Base-by-base conservation (phyloP, 2,888 invertebrate species). In the Dicranocentrus wangi region DNA sequence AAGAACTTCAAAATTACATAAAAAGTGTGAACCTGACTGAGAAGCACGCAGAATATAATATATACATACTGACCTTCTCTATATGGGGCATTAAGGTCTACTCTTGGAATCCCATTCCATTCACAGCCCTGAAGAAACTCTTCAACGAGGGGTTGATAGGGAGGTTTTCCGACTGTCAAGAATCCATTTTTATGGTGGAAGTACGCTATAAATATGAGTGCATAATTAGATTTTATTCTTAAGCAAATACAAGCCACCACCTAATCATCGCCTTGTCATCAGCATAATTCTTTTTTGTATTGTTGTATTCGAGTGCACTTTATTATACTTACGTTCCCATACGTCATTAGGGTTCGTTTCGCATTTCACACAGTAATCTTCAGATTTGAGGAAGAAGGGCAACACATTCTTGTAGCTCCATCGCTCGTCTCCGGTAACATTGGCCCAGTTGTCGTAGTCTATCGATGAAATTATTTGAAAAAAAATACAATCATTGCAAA, bases 51-150 rank as follows among this genome's bases (percentile, higher is more conserved):
- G 19, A 23, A n/a, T n/a, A n/a, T n/a, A n/a, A n/a, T n/a, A n/a
- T n/a, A n/a, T n/a, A n/a, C n/a, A n/a, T n/a, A n/a, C n/a, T n/a
- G n/a, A 85, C 86, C 85, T 85, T 85, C 81, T 43, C 39, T 51
- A 60, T 85, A 86, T 0, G 85, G 85, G 7, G 72, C 86, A 78
- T 86, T 86, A 71, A 86, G 82, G 76, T 85, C 86, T 28, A 83
- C 85, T 68, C 85, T 77, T 19, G 86, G 86, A 71, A 86, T 85
- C 17, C 84, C 83, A 72, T 84, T 82, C 86, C 86, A 86, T 51
- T 84, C 86, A 13, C 85, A 82, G 10, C 81, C 86, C 58, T 85
- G 82, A 39, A 85, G 83, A 65, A 86, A 86, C 65, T 86, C 83
- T 82, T 85, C 85, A 1, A 85, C 85, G 19, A 86, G 78, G 15